phyloP scores from a whole-genome alignment of 2,888 invertebrate genomes.

The Glaucopsyche alexis region DNA sequence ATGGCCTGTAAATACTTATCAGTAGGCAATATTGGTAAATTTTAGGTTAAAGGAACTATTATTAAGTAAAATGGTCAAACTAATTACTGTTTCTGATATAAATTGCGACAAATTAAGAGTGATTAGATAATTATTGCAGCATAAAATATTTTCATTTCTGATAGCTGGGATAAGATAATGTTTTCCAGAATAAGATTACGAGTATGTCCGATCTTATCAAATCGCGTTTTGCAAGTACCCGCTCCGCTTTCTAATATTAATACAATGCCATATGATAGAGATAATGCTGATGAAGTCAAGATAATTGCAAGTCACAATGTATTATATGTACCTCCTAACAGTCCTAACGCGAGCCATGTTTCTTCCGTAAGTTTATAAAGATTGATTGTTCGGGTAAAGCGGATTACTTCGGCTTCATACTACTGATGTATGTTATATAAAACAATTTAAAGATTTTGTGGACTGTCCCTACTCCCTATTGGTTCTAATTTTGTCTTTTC shows the following conservation, averaged over 20 bases:
- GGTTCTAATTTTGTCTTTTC: neutral
- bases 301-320: conserved; percentile 17
- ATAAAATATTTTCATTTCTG: conserved; percentile 13
- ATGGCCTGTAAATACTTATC: neutral
- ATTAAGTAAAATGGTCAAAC: neutral
- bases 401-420: conserved; percentile 9
- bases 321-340: neutral
- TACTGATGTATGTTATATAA: neutral
- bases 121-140: conserved; percentile 15
- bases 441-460: neutral
- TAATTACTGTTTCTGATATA: neutral
- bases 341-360: neutral
- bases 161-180: conserved; percentile 1
- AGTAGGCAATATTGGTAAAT: no score
- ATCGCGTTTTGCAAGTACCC: neutral
- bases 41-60: neutral
- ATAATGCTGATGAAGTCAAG: conserved; percentile 10
- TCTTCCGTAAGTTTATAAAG: conserved; percentile 17
- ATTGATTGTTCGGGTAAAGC: neutral
- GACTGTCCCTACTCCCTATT: neutral
- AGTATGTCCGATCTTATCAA: neutral
- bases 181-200: neutral
- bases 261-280: conserved; percentile 13
- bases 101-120: neutral
- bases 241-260: conserved; percentile 20